phyloP scores from a whole-genome alignment of 2,113 vertebrate species.

The Odocoileus hemionus region DNA sequence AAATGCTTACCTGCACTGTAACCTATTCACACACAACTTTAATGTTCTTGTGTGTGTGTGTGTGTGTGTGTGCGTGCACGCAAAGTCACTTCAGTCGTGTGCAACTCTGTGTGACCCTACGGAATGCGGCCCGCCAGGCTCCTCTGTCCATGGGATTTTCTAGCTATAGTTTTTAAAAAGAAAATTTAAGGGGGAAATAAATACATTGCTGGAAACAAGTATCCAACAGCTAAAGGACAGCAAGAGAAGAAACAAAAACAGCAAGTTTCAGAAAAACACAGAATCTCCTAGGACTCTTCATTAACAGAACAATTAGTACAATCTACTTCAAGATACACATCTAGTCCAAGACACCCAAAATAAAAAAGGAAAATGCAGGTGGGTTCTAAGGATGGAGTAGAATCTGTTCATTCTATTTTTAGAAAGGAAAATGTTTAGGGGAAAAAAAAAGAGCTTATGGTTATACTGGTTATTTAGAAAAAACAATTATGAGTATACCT shows the following conservation, averaged over 20 bases:
- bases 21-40: background rate
- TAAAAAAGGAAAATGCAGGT: background rate
- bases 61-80: accelerated
- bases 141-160: background rate
- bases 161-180: background rate
- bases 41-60: background rate
- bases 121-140: background rate
- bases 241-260: background rate
- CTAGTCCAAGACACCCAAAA: background rate
- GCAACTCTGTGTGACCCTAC: background rate
- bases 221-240: background rate
- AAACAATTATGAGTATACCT: background rate
- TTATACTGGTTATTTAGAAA: background rate
- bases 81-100: background rate
- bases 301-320: background rate
- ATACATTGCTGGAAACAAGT: background rate
- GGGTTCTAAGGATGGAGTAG: background rate
- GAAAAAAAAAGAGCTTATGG: background rate
- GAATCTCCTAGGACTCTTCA: background rate
- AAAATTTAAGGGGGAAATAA: background rate
- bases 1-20: background rate
- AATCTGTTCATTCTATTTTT: slow-evolving; percentile 6
- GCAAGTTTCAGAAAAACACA: background rate
- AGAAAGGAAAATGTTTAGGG: background rate
- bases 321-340: background rate